Conservation (phyloP, 2,113 vertebrate genomes). For the Aldabrachelys gigantea region DNA sequence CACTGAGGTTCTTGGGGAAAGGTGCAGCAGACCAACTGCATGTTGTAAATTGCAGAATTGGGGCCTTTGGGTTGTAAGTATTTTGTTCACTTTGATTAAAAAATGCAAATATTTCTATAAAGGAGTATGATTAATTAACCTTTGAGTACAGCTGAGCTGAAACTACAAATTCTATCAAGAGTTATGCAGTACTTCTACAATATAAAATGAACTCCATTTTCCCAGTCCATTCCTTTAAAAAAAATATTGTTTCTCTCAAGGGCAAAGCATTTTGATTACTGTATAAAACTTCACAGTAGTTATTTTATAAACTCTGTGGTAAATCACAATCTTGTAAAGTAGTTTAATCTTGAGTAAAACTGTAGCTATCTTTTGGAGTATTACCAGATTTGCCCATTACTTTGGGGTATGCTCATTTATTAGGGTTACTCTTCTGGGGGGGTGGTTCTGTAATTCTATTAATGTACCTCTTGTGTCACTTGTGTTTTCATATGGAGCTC, state of each 20-base stretch:
- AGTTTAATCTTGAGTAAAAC: not conserved
- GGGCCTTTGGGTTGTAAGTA: not conserved
- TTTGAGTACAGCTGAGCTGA: not conserved
- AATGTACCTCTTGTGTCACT: too few species aligned
- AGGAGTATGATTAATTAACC: not conserved
- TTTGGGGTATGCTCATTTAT: too few species aligned
- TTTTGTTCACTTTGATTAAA: not conserved
- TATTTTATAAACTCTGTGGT: not conserved
- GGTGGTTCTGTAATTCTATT: too few species aligned
- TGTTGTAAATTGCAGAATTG: not conserved
- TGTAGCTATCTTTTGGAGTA: not conserved
- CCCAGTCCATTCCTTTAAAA: not conserved
- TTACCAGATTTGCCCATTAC: too few species aligned
- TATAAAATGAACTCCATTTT: not conserved
- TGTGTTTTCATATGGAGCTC: too few species aligned
- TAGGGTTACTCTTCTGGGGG: too few species aligned
- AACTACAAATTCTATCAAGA: not conserved
- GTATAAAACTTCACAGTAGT: constrained; percentile 7
- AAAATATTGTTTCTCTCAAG: not conserved
- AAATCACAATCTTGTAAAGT: constrained; percentile 28
- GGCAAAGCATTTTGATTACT: constrained; percentile 35
- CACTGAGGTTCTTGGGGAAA: not conserved
- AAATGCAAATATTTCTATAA: not conserved
- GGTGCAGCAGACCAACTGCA: not conserved
- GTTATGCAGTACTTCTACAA: not conserved